These are phyloP conservation scores for Hepsetus odoe DNA, from an alignment of 2,113 vertebrate genomes.

Conservation along the genomic window DNA sequence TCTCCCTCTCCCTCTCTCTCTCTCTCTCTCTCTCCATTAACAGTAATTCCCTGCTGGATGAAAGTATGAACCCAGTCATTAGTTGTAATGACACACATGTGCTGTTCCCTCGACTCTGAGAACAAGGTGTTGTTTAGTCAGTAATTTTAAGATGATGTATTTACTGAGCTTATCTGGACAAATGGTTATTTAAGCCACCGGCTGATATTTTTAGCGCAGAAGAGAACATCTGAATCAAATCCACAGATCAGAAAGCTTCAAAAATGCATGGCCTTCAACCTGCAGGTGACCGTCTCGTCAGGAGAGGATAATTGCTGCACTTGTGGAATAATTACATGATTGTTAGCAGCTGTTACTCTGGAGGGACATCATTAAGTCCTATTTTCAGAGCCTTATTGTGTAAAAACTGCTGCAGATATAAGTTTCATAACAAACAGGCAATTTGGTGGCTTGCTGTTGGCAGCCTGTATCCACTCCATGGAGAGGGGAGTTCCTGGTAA, in stretches of 20 bases:
- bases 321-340: slow-evolving; percentile 53
- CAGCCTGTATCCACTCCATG: no score
- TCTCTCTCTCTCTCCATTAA: slow-evolving; percentile 47
- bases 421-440: slow-evolving; percentile 43
- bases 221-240: no score
- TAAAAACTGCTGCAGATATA: slow-evolving; percentile 58
- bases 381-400: slow-evolving; percentile 54
- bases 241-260: not conserved
- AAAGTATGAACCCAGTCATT: no score
- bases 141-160: no score
- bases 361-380: slow-evolving; percentile 65
- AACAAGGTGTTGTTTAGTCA: no score
- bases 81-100: no score
- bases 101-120: no score
- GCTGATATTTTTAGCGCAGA: no score
- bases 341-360: slow-evolving; percentile 52
- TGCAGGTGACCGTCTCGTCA: slow-evolving; percentile 58
- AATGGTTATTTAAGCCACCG: no score
- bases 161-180: no score
- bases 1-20: slow-evolving; percentile 48
- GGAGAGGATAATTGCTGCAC: slow-evolving; percentile 58
- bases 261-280: not conserved
- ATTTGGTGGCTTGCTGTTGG: no score
- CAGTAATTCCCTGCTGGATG: no score
- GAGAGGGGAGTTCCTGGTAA: slow-evolving; percentile 22